Evolutionary conservation across 1,140 invertebrate genomes (phyloP).

Genomic region (Drosophila sp.): DNA sequence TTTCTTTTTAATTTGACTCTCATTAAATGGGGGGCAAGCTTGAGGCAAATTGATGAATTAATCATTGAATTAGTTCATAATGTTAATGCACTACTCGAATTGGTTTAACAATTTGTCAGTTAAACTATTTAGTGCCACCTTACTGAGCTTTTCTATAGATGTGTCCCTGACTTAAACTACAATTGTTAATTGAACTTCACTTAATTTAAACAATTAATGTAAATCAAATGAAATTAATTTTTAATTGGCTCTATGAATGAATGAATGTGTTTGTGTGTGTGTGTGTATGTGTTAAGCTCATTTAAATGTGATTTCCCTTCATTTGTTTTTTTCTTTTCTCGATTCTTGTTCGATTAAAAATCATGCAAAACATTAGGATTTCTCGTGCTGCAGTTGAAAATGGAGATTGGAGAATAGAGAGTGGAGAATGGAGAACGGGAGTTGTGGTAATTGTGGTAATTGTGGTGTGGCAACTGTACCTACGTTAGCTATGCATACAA

Average conservation of each 20-base stretch:
- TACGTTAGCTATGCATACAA: slow-evolving; percentile 45
- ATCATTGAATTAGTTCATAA: background rate
- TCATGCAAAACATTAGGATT: slow-evolving; percentile 27
- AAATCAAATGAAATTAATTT: slow-evolving; percentile 20
- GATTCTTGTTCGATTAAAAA: background rate
- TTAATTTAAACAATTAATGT: slow-evolving; percentile 20
- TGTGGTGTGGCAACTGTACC: slow-evolving; percentile 28
- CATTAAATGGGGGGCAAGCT: slow-evolving; percentile 29
- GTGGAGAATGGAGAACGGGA: background rate
- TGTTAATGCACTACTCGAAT: slow-evolving; percentile 37
- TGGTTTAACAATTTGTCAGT: slow-evolving; percentile 42
- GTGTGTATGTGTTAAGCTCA: slow-evolving; percentile 39
- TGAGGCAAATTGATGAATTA: slow-evolving; percentile 19
- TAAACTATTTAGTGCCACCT: slow-evolving; percentile 47
- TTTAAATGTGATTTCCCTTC: slow-evolving; percentile 13
- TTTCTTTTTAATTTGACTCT: slow-evolving; percentile 12
- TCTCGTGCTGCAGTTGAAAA: slow-evolving; percentile 14
- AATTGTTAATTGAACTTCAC: slow-evolving; percentile 4
- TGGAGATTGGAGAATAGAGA: too few relatives aligned
- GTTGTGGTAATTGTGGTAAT: background rate
- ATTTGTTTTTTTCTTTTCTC: slow-evolving; percentile 3
- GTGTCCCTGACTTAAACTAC: slow-evolving; percentile 22
- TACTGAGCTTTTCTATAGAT: slow-evolving; percentile 28
- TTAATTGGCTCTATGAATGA: slow-evolving; percentile 6
- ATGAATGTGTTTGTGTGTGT: slow-evolving; percentile 8